A percentile compares a stretch with the other conserved stretches of the same genome.
Conservation (phyloP, 2,113 vertebrate genomes). For the Callopanchax toddi region DNA sequence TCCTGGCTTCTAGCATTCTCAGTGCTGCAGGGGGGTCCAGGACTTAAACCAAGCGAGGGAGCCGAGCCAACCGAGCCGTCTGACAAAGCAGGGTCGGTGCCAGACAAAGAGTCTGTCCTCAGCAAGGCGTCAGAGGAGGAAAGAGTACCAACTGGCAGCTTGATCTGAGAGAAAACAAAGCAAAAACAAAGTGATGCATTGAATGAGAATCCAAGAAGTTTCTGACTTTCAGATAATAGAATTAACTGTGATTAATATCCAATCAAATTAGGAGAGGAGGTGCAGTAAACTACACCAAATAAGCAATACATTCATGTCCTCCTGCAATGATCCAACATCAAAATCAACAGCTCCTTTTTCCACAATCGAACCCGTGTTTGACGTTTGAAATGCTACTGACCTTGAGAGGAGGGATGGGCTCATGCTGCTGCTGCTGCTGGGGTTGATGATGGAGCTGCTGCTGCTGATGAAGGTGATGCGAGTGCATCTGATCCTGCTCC, state of each 20-base stretch:
- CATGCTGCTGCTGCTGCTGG: conserved; percentile 72
- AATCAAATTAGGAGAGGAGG: neutral
- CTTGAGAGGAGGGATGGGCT: conserved; percentile 83
- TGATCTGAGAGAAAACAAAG: conserved; percentile 68
- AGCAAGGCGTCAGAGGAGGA: conserved; percentile 80
- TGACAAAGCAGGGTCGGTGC: conserved; percentile 82
- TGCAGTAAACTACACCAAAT: no score
- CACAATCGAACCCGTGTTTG: neutral
- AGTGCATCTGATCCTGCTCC: conserved; percentile 76
- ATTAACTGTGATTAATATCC: neutral
- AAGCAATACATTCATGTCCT: no score
- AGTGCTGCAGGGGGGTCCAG: conserved; percentile 79
- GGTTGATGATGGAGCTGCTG: conserved; percentile 72
- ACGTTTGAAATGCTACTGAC: conserved; percentile 66
- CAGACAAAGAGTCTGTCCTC: conserved; percentile 81
- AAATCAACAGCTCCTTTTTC: no score
- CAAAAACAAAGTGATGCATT: neutral
- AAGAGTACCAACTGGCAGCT: conserved; percentile 78
- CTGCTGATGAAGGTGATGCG: conserved; percentile 76
- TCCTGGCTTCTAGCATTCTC: conserved; percentile 86
- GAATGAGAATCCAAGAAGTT: neutral
- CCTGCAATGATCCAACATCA: no score
- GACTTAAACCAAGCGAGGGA: conserved; percentile 81
- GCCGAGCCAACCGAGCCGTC: conserved; percentile 82
- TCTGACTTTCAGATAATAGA: neutral